A percentile compares a stretch with the other conserved stretches of the same genome.
phyloP scores from a whole-genome alignment of 2,888 invertebrate genomes.

The Scaptomyza polygonia region DNA sequence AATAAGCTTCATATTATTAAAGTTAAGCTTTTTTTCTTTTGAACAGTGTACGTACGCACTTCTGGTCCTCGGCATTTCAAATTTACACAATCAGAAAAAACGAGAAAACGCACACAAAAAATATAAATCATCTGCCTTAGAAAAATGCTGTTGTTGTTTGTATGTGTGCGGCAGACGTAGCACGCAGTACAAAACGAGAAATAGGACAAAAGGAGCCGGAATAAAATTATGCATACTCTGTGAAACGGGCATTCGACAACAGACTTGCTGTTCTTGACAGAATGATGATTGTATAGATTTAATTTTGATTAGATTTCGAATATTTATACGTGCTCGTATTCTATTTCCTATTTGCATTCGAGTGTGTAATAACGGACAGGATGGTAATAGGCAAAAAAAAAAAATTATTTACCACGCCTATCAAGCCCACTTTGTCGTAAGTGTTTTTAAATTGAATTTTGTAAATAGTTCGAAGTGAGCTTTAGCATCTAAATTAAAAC shows the following conservation, averaged over 20 bases:
- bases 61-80: constrained; percentile 5
- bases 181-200: constrained; percentile 6
- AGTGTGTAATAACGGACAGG: too few relatives aligned
- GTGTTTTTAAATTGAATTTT: too few relatives aligned
- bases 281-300: constrained; percentile 31
- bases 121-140: constrained; percentile 28
- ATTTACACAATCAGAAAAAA: constrained; percentile 29
- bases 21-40: constrained; percentile 12
- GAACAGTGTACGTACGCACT: neutral
- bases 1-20: constrained; percentile 45
- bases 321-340: neutral
- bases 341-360: neutral
- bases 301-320: constrained; percentile 40
- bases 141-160: constrained; percentile 7
- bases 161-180: constrained; percentile 4
- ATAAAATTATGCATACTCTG: constrained; percentile 11
- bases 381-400: too few relatives aligned
- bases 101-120: constrained; percentile 17
- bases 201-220: neutral
- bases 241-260: constrained; percentile 19
- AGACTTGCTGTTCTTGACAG: constrained; percentile 17
- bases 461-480: too few relatives aligned
- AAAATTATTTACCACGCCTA: too few relatives aligned
- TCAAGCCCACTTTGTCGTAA: too few relatives aligned
- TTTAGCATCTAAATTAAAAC: too few relatives aligned